Base-by-base conservation (phyloP, 1,140 invertebrate genomes). In the Drosophila ambigua region DNA sequence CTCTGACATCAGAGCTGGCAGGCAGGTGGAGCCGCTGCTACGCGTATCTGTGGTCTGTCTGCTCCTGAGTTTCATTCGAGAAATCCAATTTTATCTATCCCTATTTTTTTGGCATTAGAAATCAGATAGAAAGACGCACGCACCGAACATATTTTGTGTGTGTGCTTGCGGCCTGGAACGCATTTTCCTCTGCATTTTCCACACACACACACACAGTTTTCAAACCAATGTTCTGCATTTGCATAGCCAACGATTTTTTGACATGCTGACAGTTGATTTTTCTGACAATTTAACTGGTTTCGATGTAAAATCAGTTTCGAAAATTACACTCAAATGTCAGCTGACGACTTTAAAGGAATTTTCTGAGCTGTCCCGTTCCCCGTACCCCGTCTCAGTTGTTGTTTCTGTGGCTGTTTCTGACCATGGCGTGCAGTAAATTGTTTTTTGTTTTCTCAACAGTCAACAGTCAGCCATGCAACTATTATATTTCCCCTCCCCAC, bases 231-330 rank as follows among this genome's bases (percentile, higher is more conserved):
- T 28, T 76, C 48, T 79, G 58, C 77, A 85, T 88, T 88, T 79
- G 76, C 84, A 89, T 88, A 83, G 83, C 85, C 83, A 88, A 88
- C 83, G 84, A 90, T 90, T 91, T 91, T 91, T 90, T 91, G 90
- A 91, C 90, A 91, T 84, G 90, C 89, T 91, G 90, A 91, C 90
- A 91, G 89, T 85, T 91, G 90, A 91, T 91, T 91, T 91, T 91
- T 91, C 90, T 91, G 90, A 91, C 90, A 91, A 91, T 91, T 91
- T 91, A 91, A 91, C 90, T 91, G 85, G 84, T 87, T 83, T 88
- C 89, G 89, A 91, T 91, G 90, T 91, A 91, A 91, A 87, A 91
- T 91, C 90, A 91, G 84, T 91, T 90, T 91, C 77, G 85, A 90
- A 91, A 91, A 87, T 88, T 88, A 79, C 77, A 81, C 85, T 84